Evolutionary conservation across 2,797 vertebrate species (phyloP), one percentile per base, ranked within the genome.

Genomic region (Paguma larvata): DNA sequence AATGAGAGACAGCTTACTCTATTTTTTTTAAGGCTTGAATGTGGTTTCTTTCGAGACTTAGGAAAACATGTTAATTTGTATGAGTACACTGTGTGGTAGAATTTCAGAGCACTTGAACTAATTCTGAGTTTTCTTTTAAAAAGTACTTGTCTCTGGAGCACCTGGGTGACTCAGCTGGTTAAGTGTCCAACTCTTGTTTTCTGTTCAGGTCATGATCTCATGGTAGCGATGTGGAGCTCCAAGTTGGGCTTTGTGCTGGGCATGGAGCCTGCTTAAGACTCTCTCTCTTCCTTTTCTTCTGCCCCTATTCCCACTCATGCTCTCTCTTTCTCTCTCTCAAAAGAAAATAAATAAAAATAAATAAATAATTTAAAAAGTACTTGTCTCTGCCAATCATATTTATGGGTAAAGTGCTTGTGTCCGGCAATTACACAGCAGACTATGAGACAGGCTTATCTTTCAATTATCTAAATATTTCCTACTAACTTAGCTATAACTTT

Each of bases 391-490:
- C 67, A 48, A 51, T 88, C 56, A 94, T 27, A 84, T 23, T 75
- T 46, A 75, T 79, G 67, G 65, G 70, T 5, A 32, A 21, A 85
- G 23, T 83, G 75, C 38, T 78, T 34, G 15, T 63, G n/a, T 73
- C 85, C 0, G 46, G 38, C 46, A 89, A 23, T 68, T 34, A 89
- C 0, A 32, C 6, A 67, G 13, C n/a, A 65, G 23, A 84, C 53
- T 34, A 44, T n/a, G 18, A 80, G 18, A 44, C 2, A 91, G 59
- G 16, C 5, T 88, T 94, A 51, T 82, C 34, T 70, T 94, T 82
- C 41, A 75, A 83, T 6, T 92, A 89, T 73, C 94, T 87, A 85
- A 68, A 25, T 86, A 94, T 84, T 85, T 95, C 34, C 25, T 34
- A 87, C 15, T 46, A 79, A 73, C 6, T 6, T 34, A 91, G 41